Percentiles rank a stretch among this genome's conserved stretches.
Conservation (phyloP, 2,888 invertebrate genomes). For the Adelognathus sp. region DNA sequence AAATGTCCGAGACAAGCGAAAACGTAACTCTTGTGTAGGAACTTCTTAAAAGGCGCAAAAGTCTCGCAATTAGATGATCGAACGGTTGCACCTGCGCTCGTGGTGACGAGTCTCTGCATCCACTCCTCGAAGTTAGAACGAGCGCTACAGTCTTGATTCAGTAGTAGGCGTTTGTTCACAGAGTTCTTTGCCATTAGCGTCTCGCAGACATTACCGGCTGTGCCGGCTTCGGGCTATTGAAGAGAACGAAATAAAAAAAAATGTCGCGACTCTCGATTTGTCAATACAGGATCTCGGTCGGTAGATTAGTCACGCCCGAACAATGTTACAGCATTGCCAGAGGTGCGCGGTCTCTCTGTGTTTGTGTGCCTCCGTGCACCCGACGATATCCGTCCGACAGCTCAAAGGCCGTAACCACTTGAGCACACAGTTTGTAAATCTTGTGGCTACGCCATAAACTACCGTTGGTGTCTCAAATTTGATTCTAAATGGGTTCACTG, state of each 20-base stretch:
- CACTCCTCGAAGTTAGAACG: slow-evolving; percentile 5
- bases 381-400: slow-evolving; percentile 38
- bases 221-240: slow-evolving; percentile 7
- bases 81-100: slow-evolving; percentile 72
- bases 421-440: neutral
- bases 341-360: slow-evolving; percentile 31
- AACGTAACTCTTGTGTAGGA: slow-evolving; percentile 53
- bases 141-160: slow-evolving; percentile 3
- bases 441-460: neutral
- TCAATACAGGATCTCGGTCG: slow-evolving; percentile 72
- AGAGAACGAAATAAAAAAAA: slow-evolving; percentile 34
- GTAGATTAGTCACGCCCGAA: slow-evolving; percentile 73
- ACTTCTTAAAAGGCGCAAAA: slow-evolving; percentile 69
- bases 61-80: slow-evolving; percentile 74
- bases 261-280: slow-evolving; percentile 68
- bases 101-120: slow-evolving; percentile 38
- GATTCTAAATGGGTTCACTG: neutral
- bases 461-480: neutral
- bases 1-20: neutral
- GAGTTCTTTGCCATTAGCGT: slow-evolving; percentile 14
- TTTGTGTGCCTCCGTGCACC: neutral
- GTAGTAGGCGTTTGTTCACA: neutral
- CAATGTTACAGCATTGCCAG: slow-evolving; percentile 64
- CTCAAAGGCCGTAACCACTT: neutral
- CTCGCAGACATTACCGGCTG: slow-evolving; percentile 4